Percentiles rank a stretch among this genome's conserved stretches.
Conservation (phyloP, 2,797 vertebrate species). For the Sebastes dallii region DNA sequence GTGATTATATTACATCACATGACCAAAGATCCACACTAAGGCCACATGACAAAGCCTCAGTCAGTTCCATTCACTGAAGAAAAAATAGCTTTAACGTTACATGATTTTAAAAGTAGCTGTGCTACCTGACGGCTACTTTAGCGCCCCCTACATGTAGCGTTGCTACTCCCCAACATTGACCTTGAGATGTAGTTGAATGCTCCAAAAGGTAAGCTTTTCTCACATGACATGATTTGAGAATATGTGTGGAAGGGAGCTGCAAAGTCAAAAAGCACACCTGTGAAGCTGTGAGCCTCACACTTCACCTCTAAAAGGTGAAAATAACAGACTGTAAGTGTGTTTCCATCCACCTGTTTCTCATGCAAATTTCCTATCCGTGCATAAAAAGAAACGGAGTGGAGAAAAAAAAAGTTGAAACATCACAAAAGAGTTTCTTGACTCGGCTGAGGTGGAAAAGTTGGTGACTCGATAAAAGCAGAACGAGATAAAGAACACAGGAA, state of each 20-base stretch:
- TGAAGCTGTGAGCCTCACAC: background rate
- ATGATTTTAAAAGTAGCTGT: background rate
- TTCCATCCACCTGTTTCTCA: background rate
- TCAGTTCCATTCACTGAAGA: background rate
- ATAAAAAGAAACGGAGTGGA: background rate
- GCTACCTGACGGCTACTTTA: background rate
- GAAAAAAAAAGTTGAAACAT: background rate
- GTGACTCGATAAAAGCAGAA: background rate
- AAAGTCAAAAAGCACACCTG: background rate
- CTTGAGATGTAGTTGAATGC: background rate
- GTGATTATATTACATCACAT: background rate
- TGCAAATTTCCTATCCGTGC: too few species aligned
- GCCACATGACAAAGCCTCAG: background rate
- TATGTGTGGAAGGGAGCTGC: background rate
- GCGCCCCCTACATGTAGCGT: background rate
- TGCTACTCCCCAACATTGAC: background rate
- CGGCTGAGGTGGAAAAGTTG: background rate
- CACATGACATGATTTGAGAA: background rate
- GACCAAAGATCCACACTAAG: background rate
- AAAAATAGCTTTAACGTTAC: background rate
- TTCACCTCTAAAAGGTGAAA: background rate
- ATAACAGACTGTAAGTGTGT: background rate
- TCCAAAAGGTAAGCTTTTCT: too few species aligned
- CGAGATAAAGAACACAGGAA: background rate
- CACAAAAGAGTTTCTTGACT: background rate